Percentiles rank a stretch among this genome's conserved stretches.
phyloP scores from a whole-genome alignment of 2,888 invertebrate species.

The Deilephila porcellus region DNA sequence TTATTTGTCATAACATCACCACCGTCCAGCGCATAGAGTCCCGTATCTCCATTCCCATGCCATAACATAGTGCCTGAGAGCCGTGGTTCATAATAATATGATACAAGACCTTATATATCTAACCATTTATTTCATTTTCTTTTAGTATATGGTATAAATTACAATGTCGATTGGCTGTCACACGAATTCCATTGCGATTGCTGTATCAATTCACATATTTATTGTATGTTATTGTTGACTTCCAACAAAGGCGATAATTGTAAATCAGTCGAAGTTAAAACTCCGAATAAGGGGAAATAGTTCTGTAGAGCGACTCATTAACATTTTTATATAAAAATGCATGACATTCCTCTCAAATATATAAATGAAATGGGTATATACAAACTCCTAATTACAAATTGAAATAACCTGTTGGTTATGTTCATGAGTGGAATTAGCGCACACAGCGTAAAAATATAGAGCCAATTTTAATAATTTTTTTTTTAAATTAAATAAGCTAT shows the following conservation, averaged over 20 bases:
- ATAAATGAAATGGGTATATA: not conserved
- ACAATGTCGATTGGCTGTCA: not conserved
- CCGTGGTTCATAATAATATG: not conserved
- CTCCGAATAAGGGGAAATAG: slow-evolving; percentile 7
- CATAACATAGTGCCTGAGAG: too few species aligned
- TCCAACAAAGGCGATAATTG: slow-evolving; percentile 14
- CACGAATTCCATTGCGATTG: slow-evolving; percentile 13
- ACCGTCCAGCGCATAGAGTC: too few species aligned
- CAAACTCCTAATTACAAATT: not conserved
- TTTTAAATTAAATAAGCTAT: too few species aligned
- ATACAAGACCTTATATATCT: too few species aligned
- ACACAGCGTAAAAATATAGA: not conserved
- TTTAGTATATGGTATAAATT: not conserved
- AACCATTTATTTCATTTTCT: too few species aligned
- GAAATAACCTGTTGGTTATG: not conserved
- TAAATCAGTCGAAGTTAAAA: slow-evolving; percentile 19
- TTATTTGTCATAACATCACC: too few species aligned
- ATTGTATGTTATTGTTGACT: slow-evolving; percentile 14
- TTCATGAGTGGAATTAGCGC: not conserved
- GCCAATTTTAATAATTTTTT: not conserved
- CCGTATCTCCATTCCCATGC: too few species aligned
- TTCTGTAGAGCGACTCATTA: too few species aligned
- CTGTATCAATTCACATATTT: not conserved
- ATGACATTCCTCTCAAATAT: not conserved
- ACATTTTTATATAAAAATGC: slow-evolving; percentile 3